Conservation (phyloP, 1,140 invertebrate genomes). For the Planococcus citri region DNA sequence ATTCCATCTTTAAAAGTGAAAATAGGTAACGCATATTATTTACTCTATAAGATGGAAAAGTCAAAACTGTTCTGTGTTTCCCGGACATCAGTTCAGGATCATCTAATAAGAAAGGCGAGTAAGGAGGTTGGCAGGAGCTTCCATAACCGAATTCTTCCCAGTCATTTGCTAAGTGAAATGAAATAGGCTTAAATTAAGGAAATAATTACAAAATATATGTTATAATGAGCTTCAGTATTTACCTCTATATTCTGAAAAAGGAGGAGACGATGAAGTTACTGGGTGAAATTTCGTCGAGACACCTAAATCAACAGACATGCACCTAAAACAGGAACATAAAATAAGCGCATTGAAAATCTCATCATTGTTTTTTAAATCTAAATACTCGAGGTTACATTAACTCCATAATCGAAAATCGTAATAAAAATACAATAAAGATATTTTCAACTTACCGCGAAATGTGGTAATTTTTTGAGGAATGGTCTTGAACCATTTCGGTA, state of each 20-base stretch:
- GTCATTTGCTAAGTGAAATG: constrained; percentile 8
- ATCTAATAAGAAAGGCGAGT: constrained; percentile 80
- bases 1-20: neutral
- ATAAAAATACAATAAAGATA: neutral
- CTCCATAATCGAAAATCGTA: too few species aligned
- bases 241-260: constrained; percentile 29
- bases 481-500: neutral
- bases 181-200: constrained; percentile 28
- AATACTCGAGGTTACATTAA: too few species aligned
- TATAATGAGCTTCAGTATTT: too few species aligned
- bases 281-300: neutral
- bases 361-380: too few species aligned
- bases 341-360: neutral
- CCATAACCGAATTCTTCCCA: constrained; percentile 23
- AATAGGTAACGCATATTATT: constrained; percentile 23
- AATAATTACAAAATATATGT: constrained; percentile 27
- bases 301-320: constrained; percentile 23
- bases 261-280: neutral
- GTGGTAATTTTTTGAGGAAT: neutral
- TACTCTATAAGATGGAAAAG: constrained; percentile 87
- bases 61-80: constrained; percentile 85
- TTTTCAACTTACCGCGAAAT: neutral
- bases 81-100: constrained; percentile 91
- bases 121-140: constrained; percentile 58
- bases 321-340: constrained; percentile 20